Evolutionary conservation across 2,888 invertebrate genomes (phyloP), one percentile per base, ranked within the genome.

Genomic region (Homarus gammarus): DNA sequence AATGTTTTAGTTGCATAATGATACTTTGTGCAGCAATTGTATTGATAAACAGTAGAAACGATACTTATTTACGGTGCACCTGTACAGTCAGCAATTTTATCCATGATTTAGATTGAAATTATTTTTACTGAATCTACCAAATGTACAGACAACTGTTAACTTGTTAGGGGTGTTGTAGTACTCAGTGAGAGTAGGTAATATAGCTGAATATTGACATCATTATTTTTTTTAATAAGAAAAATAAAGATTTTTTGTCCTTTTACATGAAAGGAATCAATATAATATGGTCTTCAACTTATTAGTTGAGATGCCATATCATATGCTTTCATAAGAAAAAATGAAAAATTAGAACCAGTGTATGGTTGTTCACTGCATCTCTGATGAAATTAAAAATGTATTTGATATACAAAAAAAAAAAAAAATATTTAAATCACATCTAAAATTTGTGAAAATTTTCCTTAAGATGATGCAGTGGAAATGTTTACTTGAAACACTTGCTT

Each of bases 1-100:
- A 44, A 44, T 27, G 64, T 27, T 64, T 27, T 64, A 27, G 64
- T 64, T 79, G 78, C 78, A 79, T 79, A 79, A 79, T 79, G 56
- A 79, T 78, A 51, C 51, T 56, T 15, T 64, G 64, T 64, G 64
- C 64, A 64, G 6, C 31, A 2, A 5, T 27, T 64, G 64, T 8
- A 64, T 27, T 64, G 31, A 64, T 2, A 64, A 64, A 27, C 56
- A 56, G 56, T 18, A 78, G 56, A 31, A 27, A 33, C 56, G 36
- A 18, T 56, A 31, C 27, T n/a, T 12, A 22, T 27, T 64, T 27
- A 64, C 64, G 5, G 27, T n/a, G 64, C 27, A 64, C 31, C 15
- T 64, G 64, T 56, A 22, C 56, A 56, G 15, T 22, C 22, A 22
- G 22, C 64, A 64, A 5, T 64, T 64, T 64, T 64, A 27, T 5